Conservation (phyloP, 2,888 invertebrate species). For the Drosophila tanythrix region DNA sequence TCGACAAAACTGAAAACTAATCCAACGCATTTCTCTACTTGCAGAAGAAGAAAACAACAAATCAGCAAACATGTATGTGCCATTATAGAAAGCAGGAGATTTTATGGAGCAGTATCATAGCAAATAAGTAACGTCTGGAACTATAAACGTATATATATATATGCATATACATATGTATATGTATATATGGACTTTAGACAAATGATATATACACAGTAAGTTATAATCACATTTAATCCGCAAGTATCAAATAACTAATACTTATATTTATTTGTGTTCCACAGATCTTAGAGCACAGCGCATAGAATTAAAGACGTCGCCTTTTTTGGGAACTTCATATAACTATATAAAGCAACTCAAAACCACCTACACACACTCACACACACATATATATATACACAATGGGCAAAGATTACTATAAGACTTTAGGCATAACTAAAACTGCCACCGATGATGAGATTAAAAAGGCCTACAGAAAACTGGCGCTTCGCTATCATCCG, state of each 20-base stretch:
- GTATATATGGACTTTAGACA: constrained; percentile 54
- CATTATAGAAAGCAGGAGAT: constrained; percentile 57
- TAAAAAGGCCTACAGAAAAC: constrained; percentile 97
- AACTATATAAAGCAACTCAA: constrained; percentile 29
- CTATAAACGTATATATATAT: constrained; percentile 17
- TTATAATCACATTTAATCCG: not conserved
- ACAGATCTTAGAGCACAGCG: constrained; percentile 48
- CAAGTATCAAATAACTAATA: not conserved
- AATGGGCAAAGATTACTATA: constrained; percentile 99
- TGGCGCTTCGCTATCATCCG: constrained; percentile 99
- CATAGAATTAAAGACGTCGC: constrained; percentile 37
- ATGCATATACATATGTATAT: constrained; percentile 1
- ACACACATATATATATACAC: constrained; percentile 33
- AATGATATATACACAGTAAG: constrained; percentile 46
- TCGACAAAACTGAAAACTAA: constrained; percentile 20
- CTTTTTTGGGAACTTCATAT: constrained; percentile 29
- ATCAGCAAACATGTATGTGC: constrained; percentile 70
- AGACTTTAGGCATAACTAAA: constrained; percentile 94
- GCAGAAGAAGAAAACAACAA: constrained; percentile 40
- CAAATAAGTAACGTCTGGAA: constrained; percentile 56
- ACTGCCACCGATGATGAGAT: constrained; percentile 98
- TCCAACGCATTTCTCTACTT: constrained; percentile 16
- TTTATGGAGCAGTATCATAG: constrained; percentile 73
- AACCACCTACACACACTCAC: constrained; percentile 16
- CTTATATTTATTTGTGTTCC: not conserved